Base-by-base conservation (phyloP, 2,888 invertebrate genomes). In the Hemicrepidius hirtus region DNA sequence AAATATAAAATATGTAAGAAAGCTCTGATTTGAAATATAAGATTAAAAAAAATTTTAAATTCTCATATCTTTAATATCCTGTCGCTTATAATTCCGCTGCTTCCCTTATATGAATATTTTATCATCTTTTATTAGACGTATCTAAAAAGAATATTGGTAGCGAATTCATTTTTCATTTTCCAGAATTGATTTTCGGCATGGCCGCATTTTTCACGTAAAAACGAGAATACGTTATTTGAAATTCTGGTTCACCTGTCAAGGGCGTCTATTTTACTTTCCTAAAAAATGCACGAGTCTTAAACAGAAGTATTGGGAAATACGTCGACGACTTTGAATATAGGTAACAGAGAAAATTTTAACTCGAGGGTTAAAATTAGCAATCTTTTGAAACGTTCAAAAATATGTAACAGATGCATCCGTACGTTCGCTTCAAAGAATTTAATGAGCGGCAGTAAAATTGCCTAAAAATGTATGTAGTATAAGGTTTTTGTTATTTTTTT, bases 181-280 rank as follows among this genome's bases (percentile, higher is more conserved):
- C 21, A 5, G 49, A 49, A 49, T 21, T 49, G 49, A 49, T 49
- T 49, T 49, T 49, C 18, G 49, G 49, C 49, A 12, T 21, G 12
- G 49, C 21, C 21, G 49, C 49, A 21, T 49, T 21, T 49, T 49
- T 21, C 46, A 21, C 49, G 10, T 12, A 13, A 46, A n/a, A 49
- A 49, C 9, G 32, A 55, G 12, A 55, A 55, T 55, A 55, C 28
- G 53, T 6, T 55, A 55, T 32, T 28, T 55, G 16, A 55, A 13
- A 55, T 55, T 32, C 53, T 32, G 53, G 16, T 55, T 55, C 53
- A 55, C 53, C 53, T 55, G 53, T 55, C 32, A 55, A 55, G 32
- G 32, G 10, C 32, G 28, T 28, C 53, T 32, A 55, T 24, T 55
- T 55, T 32, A 24, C 24, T 13, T 21, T 28, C 28, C n/a, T 55